Evolutionary conservation across 2,113 vertebrate species (phyloP), one percentile per base, ranked within the genome.

Genomic region (Chaetodon auriga): DNA sequence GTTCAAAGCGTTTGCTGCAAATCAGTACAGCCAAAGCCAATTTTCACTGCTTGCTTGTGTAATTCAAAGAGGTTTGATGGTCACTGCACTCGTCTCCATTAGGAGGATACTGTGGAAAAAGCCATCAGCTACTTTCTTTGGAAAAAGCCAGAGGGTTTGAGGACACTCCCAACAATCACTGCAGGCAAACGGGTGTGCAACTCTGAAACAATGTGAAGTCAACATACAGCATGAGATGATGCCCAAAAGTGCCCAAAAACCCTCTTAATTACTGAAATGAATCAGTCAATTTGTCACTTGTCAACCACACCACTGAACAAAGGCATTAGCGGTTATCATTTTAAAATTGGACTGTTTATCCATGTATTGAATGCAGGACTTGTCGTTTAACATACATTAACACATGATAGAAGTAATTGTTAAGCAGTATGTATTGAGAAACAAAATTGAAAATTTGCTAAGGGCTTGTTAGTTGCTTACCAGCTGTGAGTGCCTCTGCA

Each of bases 211-310:
- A 18, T 25, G 49, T 18, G 38, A 55, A 58, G 35, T 68, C 36
- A 71, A 41, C 1, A 30, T 30, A 30, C 30, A 30, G 10, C 55
- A 38, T 62, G 38, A 80, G 51, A 57, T 64, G 58, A 77, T 18
- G 12, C 54, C 45, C 38, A 25, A 69, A 74, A 61, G 12, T 21
- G 2, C 4, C 30, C 14, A 53, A 36, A 38, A 53, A 60, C 41
- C 41, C 30, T 60, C 5, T 72, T 53, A 64, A 43, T 73, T 1
- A 4, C 25, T 15, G 60, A 36, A 36, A 73, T 48, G 49, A 64
- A 81, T 78, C 79, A 77, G 79, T 85, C 80, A 84, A 49, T 87
- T 83, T 83, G 74, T 80, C 78, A 73, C 66, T 7, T 65, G 60
- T 83, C 68, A 87, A 57, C 36, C 80, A 76, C 30, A 57, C 60